phyloP scores from a whole-genome alignment of 1,140 invertebrate species.

The Matsumurasca onukii region DNA sequence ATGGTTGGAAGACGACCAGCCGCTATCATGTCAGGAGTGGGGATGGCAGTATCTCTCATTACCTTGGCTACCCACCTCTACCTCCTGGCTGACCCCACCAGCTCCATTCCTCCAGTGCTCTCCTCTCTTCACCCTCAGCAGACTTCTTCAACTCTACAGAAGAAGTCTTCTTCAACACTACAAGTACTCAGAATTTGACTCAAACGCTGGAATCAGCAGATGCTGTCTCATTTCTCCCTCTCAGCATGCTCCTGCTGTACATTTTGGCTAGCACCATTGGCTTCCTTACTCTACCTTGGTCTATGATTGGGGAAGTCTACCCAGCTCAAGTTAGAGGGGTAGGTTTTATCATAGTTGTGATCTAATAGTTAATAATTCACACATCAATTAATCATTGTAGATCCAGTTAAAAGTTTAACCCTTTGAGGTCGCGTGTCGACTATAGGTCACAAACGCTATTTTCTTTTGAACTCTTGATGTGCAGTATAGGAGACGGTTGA shows the following conservation, averaged over 20 bases:
- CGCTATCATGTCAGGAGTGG: slow-evolving; percentile 59
- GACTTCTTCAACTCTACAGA: slow-evolving; percentile 5
- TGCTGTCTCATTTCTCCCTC: slow-evolving; percentile 48
- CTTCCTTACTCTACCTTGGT: slow-evolving; percentile 67
- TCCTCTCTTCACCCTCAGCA: slow-evolving; percentile 11
- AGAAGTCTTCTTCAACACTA: neutral
- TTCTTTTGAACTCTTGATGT: too few relatives aligned
- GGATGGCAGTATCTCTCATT: slow-evolving; percentile 61
- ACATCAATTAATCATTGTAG: neutral
- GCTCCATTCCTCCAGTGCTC: neutral
- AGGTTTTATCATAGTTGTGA: too few relatives aligned
- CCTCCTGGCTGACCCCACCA: slow-evolving; percentile 25
- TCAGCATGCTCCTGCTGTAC: slow-evolving; percentile 56
- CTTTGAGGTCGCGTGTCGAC: too few relatives aligned
- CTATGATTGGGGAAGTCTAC: slow-evolving; percentile 74
- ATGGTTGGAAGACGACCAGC: slow-evolving; percentile 57
- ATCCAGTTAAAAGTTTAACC: neutral
- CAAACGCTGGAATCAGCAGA: neutral
- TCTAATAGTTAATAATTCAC: neutral
- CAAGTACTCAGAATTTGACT: slow-evolving; percentile 1
- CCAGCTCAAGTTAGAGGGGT: slow-evolving; percentile 64
- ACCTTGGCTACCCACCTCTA: slow-evolving; percentile 53
- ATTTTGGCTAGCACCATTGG: slow-evolving; percentile 63
- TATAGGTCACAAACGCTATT: too few relatives aligned
- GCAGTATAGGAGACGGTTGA: too few relatives aligned